Evolutionary conservation across 2,888 invertebrate species (phyloP), one percentile per base, ranked within the genome.

Genomic region (Mesodorylaimus sp.): DNA sequence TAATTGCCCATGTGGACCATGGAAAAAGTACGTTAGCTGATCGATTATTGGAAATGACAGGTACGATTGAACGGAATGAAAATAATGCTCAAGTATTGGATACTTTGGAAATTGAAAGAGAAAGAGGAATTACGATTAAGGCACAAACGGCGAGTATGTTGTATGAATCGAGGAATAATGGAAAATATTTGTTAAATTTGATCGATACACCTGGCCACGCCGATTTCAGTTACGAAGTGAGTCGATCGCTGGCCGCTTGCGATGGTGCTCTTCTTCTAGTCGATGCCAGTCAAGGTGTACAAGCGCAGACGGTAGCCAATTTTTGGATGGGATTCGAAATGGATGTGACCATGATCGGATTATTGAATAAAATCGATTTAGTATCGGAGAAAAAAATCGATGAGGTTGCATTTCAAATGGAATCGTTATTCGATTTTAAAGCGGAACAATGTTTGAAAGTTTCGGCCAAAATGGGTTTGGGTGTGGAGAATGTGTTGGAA

Each of bases 1-100:
- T 97, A 61, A 87, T 97, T 54, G 95, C 95, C n/a, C 95, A 97
- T 70, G 84, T 97, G 1, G 95, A 97, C 68, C 95, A 95, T 73
- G 41, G 44, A 13, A 97, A 97, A 72, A 88, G 88, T 68, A 97
- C 95, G 0, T 70, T 97, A 51, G 91, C 95, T 1, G 95, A 97
- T 67, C 74, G 95, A 50, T 68, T 97, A n/a, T 69, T 97, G 16
- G 93, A 95, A 75, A 70, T 82, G 49, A 88, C 91, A 21, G 91
- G 89, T 56, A 60, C 50, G 29, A 55, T 61, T 29, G 41, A 21
- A 24, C 3, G 43, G 13, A 23, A 25, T 7, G 50, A 52, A 7
- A 52, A 55, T 16, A 39, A 50, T 29, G 27, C 37, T 24, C 55
- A 56, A 41, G 53, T 56, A 29, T 38, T 58, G 32, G 59, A 58